Evolutionary conservation across 2,113 vertebrate species (phyloP).

Genomic region (Halcyon malimbica): DNA sequence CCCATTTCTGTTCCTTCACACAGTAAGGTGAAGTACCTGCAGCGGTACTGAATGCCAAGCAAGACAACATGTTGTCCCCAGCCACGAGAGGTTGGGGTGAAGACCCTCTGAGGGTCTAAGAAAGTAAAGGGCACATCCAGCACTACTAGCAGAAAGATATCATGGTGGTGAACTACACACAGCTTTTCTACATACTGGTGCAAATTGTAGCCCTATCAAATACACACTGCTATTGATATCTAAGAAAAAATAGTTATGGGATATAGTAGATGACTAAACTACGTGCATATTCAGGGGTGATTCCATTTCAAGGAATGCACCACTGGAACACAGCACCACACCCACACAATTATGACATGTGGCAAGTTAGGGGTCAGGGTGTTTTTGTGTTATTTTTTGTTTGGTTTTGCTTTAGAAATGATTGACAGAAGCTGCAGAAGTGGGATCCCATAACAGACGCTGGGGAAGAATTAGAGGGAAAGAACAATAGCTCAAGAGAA

Average conservation of each 20-base stretch:
- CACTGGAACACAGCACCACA: not conserved
- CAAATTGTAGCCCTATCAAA: not conserved
- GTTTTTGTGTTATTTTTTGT: not conserved
- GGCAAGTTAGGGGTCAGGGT: not conserved
- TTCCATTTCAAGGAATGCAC: not conserved
- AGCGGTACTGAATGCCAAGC: not conserved
- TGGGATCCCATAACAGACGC: not conserved
- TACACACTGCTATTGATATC: not conserved
- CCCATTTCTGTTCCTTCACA: not conserved
- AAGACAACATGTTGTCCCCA: not conserved
- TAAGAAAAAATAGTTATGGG: not conserved
- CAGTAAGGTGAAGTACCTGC: not conserved
- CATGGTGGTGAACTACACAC: not conserved
- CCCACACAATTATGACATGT: not conserved
- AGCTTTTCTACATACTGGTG: not conserved
- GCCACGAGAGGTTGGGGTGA: not conserved
- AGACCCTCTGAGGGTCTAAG: not conserved
- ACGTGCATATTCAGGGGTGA: not conserved
- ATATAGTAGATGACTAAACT: not conserved
- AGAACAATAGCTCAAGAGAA: constrained; percentile 12
- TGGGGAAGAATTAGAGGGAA: not conserved
- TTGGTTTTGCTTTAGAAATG: not conserved
- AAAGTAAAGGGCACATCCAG: not conserved
- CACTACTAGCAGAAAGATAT: not conserved
- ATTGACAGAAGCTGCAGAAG: not conserved